Base-by-base conservation (phyloP, 2,888 invertebrate species). In the Odontomyia ornata region DNA sequence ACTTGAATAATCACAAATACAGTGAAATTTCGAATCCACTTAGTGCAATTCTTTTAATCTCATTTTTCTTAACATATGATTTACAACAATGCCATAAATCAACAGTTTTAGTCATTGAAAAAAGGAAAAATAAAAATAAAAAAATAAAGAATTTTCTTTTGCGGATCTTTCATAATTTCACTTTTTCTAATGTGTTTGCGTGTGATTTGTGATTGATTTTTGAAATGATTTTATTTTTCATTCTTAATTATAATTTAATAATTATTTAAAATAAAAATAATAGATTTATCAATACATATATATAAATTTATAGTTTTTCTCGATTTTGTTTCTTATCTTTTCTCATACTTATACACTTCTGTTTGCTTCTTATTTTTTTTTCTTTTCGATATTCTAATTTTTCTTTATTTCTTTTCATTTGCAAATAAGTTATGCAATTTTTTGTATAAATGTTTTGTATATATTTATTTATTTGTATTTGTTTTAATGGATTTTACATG, bases 181-280 rank as follows among this genome's bases (percentile, higher is more conserved):
- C 52, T 3, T 28, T 62, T 5, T 69, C 21, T 47, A 23, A 13
- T 69, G 47, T 69, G 11, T 69, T 47, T 69, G 46, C 43, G 23
- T 56, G 43, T 67, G 9, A 2, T 57, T 57, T 46, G 11, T 47
- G n/a, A n/a, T 67, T 43, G 18, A 28, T 64, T 30, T 64, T 25
- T 60, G n/a, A 25, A 27, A n/a, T 27, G 23, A 46, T 46, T 52
- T 28, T 23, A 72, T 28, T 57, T 73, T 21, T 73, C 21, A 13
- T 27, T 60, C 73, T 73, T 73, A 73, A 25, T 56, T 43, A 21
- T 73, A 73, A 73, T 73, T 73, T 57, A 57, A 57, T 30, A 23
- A 60, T 73, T 73, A 57, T 60, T 73, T 73, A 57, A 73, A 73
- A 73, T 73, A 73, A 60, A 73, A 73, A 57, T 73, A 73, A 57